Evolutionary conservation across 2,888 invertebrate genomes (phyloP), one percentile per base, ranked within the genome.

Genomic region (Phragmatobia fuliginosa): DNA sequence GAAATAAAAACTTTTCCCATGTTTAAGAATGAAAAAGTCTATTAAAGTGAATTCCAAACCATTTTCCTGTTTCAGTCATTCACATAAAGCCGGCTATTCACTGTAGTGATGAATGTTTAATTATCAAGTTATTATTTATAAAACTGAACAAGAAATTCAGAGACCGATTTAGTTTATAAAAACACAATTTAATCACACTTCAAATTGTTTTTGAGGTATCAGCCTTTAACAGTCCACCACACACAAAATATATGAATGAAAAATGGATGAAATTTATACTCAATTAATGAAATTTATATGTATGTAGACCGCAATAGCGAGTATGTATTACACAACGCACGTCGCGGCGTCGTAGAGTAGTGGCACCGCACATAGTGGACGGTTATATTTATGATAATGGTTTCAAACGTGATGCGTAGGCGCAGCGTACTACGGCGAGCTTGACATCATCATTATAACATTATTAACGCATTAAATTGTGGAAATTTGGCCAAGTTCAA

Each of bases 51-150:
- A 79, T 64, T 41, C 1, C 33, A 45, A 21, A 28, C 32, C 62
- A 67, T 73, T 73, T 71, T 71, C 68, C 70, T 63, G 70, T 58
- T 52, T 73, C 79, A 77, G 33, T 71, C 70, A 72, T 72, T 76
- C 70, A 62, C 52, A 72, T 62, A 56, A 38, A 63, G 66, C 41
- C 56, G 60, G 21, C 25, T 49, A 60, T 63, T 62, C 66, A 62
- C 1, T 71, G 64, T 45, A 71, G 69, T 41, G 64, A 77, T 38
- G 64, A 70, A 45, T 73, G 36, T 36, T 70, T 2, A 60, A 60
- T 5, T 21, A 11, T 33, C 56, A 56, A 56, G 28, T 56, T 14
- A 14, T 28, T 25, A 25, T 3, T n/a, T 11, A 52, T 16, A 56
- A 28, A 56, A 28, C 14, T 28, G 7, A 28, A 16, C 56, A 56